Percentiles rank a stretch among this genome's conserved stretches.
phyloP scores from a whole-genome alignment of 2,797 vertebrate genomes.

The Characodon lateralis region DNA sequence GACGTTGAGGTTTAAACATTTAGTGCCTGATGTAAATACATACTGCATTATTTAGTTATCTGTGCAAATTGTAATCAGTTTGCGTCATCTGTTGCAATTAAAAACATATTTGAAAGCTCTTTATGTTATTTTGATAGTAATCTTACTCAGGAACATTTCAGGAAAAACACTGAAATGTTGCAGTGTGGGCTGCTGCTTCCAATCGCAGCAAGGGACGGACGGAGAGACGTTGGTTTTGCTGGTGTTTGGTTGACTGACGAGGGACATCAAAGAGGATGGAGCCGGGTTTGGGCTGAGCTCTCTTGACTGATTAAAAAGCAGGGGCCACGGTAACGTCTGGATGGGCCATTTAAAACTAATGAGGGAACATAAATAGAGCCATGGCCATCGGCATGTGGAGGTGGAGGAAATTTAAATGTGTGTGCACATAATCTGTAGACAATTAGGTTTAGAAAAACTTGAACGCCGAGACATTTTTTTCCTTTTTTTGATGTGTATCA shows the following conservation, averaged over 20 bases:
- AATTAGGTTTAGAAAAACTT: conserved; percentile 4
- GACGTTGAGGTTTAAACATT: not conserved
- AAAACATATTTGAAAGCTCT: conserved; percentile 21
- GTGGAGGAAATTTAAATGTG: conserved; percentile 28
- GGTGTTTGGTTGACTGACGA: conserved; percentile 41
- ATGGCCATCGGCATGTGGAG: conserved; percentile 57
- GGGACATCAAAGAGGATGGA: conserved; percentile 64
- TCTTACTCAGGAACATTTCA: conserved; percentile 20
- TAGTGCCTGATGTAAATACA: not conserved
- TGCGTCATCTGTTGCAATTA: conserved; percentile 23
- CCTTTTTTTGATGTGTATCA: not conserved
- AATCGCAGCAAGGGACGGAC: conserved; percentile 43
- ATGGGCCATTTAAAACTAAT: conserved; percentile 78
- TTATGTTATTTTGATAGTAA: conserved; percentile 30
- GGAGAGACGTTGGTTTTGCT: conserved; percentile 32
- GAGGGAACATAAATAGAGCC: conserved; percentile 75
- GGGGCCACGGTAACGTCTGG: conserved; percentile 67
- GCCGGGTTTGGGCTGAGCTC: conserved; percentile 41
- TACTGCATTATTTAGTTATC: not conserved
- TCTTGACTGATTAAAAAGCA: conserved; percentile 72
- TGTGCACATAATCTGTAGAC: conserved; percentile 7
- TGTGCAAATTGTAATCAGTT: conserved; percentile 13
- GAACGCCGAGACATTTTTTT: not conserved
- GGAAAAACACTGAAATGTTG: conserved; percentile 25
- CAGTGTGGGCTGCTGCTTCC: conserved; percentile 38